A percentile compares a stretch with the other conserved stretches of the same genome.
Evolutionary conservation across 1,140 invertebrate species (phyloP).

Genomic region (Dendroctonus valens): DNA sequence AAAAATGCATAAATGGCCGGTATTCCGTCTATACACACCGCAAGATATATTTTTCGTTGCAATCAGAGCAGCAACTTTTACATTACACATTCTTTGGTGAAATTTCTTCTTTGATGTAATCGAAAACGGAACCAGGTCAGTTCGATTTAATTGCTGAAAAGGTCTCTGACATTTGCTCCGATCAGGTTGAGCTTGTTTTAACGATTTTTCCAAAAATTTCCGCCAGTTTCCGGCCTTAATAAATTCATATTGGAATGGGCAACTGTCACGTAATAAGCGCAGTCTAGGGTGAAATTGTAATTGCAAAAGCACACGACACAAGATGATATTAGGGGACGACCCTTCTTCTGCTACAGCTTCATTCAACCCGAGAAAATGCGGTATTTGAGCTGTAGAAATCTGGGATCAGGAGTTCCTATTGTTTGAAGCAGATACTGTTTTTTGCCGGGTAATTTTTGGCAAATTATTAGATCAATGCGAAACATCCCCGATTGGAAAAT

Average conservation of each 20-base stretch:
- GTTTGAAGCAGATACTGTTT: too few relatives aligned
- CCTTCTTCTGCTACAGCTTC: slow-evolving; percentile 7
- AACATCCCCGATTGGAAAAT: neutral
- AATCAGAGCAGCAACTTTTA: slow-evolving; percentile 30
- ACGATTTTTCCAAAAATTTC: neutral
- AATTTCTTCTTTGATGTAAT: slow-evolving; percentile 22
- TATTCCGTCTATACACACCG: slow-evolving; percentile 1
- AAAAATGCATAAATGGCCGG: slow-evolving; percentile 11
- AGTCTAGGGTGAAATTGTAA: slow-evolving; percentile 19
- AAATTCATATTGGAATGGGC: neutral
- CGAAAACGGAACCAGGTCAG: slow-evolving; percentile 21
- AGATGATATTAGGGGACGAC: slow-evolving; percentile 12
- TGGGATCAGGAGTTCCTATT: too few relatives aligned
- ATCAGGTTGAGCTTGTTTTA: slow-evolving; percentile 8
- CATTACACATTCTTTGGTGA: slow-evolving; percentile 17
- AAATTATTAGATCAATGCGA: too few relatives aligned
- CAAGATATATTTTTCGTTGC: slow-evolving; percentile 25
- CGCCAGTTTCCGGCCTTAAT: neutral
- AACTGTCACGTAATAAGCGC: slow-evolving; percentile 7
- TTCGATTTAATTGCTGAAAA: slow-evolving; percentile 27
- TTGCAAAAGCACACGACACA: slow-evolving; percentile 4
- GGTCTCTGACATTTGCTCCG: slow-evolving; percentile 14
- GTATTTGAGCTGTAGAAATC: too few relatives aligned
- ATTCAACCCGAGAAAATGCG: slow-evolving; percentile 1
- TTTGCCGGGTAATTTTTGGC: too few relatives aligned